Evolutionary conservation across 1,140 invertebrate genomes (phyloP).

Genomic region (Drosophila pectinifera): DNA sequence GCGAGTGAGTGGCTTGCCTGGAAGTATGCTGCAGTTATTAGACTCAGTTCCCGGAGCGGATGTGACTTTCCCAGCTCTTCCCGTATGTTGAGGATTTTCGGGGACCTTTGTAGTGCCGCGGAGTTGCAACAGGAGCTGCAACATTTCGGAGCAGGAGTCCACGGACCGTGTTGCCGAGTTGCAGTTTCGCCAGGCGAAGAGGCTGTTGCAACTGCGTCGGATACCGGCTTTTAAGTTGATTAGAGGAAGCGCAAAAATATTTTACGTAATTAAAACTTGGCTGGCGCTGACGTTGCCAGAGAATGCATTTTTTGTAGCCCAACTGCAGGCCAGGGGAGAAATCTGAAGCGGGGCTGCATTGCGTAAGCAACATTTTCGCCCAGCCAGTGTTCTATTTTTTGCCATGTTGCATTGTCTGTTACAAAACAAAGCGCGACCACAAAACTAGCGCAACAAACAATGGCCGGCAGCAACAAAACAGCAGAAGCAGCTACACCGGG

Average conservation of each 20-base stretch:
- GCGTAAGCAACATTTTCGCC: slow-evolving; percentile 46
- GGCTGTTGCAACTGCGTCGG: slow-evolving; percentile 18
- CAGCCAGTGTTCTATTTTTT: slow-evolving; percentile 5
- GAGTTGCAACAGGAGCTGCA: slow-evolving; percentile 46
- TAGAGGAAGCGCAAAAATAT: slow-evolving; percentile 76
- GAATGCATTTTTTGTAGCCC: slow-evolving; percentile 32
- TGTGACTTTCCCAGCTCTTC: slow-evolving; percentile 18
- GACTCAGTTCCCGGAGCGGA: background rate
- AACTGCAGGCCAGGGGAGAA: slow-evolving; percentile 8
- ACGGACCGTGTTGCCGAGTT: slow-evolving; percentile 58
- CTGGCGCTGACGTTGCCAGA: slow-evolving; percentile 50
- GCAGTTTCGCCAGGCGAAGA: slow-evolving; percentile 46
- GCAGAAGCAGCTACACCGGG: slow-evolving; percentile 25
- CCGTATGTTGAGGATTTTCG: background rate
- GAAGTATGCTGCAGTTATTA: slow-evolving; percentile 26
- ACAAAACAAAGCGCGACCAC: slow-evolving; percentile 71
- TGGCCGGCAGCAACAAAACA: slow-evolving; percentile 40
- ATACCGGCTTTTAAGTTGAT: slow-evolving; percentile 73
- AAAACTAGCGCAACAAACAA: slow-evolving; percentile 75
- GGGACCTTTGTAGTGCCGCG: slow-evolving; percentile 31
- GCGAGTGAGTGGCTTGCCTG: background rate
- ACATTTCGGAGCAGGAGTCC: slow-evolving; percentile 30
- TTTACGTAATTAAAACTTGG: slow-evolving; percentile 83
- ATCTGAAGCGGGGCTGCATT: slow-evolving; percentile 14
- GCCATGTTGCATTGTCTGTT: slow-evolving; percentile 61